Evolutionary conservation across 2,888 invertebrate species (phyloP).

Genomic region (Drosophila subquinaria): DNA sequence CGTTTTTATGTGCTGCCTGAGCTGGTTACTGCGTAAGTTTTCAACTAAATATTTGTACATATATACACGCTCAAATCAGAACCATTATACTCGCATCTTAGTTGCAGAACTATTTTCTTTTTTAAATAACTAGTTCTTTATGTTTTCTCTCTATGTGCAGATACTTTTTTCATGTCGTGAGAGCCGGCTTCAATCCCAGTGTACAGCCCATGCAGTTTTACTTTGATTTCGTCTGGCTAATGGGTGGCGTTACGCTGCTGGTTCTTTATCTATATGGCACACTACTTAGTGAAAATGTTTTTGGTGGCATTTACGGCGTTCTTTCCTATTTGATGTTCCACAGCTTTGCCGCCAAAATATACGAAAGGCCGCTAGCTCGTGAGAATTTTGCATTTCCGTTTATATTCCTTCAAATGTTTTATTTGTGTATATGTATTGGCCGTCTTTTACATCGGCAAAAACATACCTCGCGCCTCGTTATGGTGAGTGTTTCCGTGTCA

Average conservation of each 20-base stretch:
- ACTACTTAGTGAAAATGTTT: conserved; percentile 89
- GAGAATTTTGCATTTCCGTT: conserved; percentile 95
- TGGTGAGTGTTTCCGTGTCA: conserved; percentile 41
- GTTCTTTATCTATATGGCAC: conserved; percentile 89
- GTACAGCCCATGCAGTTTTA: conserved; percentile 93
- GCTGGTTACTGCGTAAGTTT: conserved; percentile 87
- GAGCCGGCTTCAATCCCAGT: conserved; percentile 67
- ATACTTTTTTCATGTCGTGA: conserved; percentile 78
- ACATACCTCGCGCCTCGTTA: conserved; percentile 65
- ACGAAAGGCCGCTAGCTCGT: conserved; percentile 94
- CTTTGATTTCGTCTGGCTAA: conserved; percentile 90
- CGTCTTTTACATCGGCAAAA: conserved; percentile 73
- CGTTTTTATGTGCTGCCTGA: conserved; percentile 95
- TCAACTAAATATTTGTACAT: neutral
- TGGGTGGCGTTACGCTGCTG: conserved; percentile 90
- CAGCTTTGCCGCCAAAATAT: conserved; percentile 92
- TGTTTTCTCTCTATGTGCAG: conserved; percentile 52
- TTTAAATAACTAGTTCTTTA: neutral
- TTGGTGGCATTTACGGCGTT: conserved; percentile 91
- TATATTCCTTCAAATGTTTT: conserved; percentile 90
- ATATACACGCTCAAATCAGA: neutral
- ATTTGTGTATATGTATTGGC: conserved; percentile 87
- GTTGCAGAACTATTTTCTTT: neutral
- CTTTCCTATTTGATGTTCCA: conserved; percentile 93
- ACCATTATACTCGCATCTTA: neutral